Percentiles rank a stretch among this genome's conserved stretches.
Evolutionary conservation across 2,888 invertebrate genomes (phyloP).

Genomic region (Pterostichus madidus): DNA sequence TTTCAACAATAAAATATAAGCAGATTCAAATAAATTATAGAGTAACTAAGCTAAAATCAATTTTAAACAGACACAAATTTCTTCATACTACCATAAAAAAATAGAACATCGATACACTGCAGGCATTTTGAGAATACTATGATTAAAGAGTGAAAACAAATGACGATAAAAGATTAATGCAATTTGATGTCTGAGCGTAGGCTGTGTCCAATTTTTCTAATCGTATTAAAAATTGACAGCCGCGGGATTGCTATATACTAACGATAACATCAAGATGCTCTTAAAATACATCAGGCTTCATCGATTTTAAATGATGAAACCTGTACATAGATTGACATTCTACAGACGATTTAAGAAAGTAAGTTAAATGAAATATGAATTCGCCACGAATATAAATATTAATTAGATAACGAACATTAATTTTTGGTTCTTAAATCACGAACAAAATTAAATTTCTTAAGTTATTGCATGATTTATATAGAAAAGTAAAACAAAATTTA

Average conservation of each 20-base stretch:
- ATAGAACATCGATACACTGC: conserved; percentile 25
- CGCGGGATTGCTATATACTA: not conserved
- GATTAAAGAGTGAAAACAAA: conserved; percentile 23
- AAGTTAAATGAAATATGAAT: conserved; percentile 39
- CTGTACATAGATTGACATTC: not conserved
- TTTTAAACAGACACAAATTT: not conserved
- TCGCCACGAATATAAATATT: not conserved
- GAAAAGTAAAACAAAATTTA: conserved; percentile 15
- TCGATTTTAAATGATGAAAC: not conserved
- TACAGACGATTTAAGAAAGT: conserved; percentile 9
- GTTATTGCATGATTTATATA: not conserved
- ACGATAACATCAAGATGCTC: conserved; percentile 28
- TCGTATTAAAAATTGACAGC: conserved; percentile 36
- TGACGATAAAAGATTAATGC: not conserved
- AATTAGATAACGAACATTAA: conserved; percentile 40
- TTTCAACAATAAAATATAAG: not conserved
- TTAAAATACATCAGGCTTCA: not conserved
- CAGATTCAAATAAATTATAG: conserved; percentile 7
- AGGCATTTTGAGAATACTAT: not conserved
- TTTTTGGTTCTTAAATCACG: conserved; percentile 4
- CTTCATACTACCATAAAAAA: not conserved
- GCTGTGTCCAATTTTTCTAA: conserved; percentile 2
- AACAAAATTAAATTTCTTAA: conserved; percentile 19
- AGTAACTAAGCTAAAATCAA: not conserved
- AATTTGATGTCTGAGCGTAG: not conserved